Conservation (phyloP, 2,113 vertebrate species). For the Callipepla squamata region DNA sequence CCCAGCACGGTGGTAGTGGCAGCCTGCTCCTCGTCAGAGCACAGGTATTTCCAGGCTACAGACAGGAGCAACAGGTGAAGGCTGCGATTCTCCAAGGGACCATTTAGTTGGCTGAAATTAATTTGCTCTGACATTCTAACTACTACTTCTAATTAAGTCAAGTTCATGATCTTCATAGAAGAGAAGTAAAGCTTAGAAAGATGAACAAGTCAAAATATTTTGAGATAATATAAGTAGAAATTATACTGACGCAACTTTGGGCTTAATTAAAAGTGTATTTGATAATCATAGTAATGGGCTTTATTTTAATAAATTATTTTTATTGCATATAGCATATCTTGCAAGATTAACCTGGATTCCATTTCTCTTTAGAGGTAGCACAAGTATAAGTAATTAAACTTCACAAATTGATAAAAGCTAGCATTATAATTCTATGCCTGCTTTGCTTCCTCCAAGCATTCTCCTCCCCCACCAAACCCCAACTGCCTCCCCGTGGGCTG, state of each 20-base stretch:
- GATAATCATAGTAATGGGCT: slow-evolving; percentile 36
- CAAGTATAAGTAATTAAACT: slow-evolving; percentile 45
- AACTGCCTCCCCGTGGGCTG: fast-evolving
- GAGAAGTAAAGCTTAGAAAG: slow-evolving; percentile 43
- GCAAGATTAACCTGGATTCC: slow-evolving; percentile 39
- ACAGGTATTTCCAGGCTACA: not conserved
- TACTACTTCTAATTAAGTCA: slow-evolving; percentile 67
- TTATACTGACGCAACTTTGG: slow-evolving; percentile 26
- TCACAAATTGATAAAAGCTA: slow-evolving; percentile 16
- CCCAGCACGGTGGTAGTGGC: not conserved
- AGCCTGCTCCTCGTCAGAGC: not conserved
- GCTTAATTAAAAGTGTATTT: slow-evolving; percentile 54
- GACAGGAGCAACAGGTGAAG: not conserved
- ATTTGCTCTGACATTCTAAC: slow-evolving; percentile 66
- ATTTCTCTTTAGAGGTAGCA: slow-evolving; percentile 16
- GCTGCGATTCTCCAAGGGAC: slow-evolving; percentile 28
- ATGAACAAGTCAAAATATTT: slow-evolving; percentile 55
- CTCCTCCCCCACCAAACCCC: not conserved
- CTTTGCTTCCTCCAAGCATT: not conserved
- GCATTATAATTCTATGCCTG: not conserved
- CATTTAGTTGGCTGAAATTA: slow-evolving; percentile 36
- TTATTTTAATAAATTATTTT: slow-evolving; percentile 61
- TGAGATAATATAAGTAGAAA: slow-evolving; percentile 54
- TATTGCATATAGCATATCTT: slow-evolving; percentile 25
- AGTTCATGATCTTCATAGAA: slow-evolving; percentile 53